These are phyloP conservation scores for Sesamia inferens DNA, from an alignment of 2,888 invertebrate genomes.

Conservation along the genomic window DNA sequence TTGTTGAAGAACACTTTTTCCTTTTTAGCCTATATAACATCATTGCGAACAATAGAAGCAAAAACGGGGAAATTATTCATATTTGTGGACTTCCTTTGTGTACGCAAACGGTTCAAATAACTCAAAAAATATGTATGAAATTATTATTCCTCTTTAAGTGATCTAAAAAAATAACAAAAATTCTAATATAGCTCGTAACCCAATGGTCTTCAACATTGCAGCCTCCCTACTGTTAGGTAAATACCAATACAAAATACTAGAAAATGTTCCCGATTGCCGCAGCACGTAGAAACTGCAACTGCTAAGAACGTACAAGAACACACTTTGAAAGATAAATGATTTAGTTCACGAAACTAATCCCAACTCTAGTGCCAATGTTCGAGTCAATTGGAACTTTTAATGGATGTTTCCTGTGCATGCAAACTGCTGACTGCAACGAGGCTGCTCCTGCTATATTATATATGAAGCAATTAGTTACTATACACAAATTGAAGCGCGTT, in stretches of 20 bases:
- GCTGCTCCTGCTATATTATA: conserved; percentile 42
- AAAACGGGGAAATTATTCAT: no score
- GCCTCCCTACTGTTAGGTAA: conserved; percentile 6
- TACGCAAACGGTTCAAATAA: no score
- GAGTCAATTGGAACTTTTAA: conserved; percentile 83
- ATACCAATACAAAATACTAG: conserved; percentile 12
- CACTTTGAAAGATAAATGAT: conserved; percentile 83
- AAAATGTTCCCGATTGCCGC: conserved; percentile 25
- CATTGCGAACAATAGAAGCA: no score
- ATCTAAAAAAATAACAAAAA: no score
- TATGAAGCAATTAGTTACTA: conserved; percentile 30
- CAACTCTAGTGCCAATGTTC: conserved; percentile 75
- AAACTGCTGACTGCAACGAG: conserved; percentile 65
- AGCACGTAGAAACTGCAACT: conserved; percentile 50
- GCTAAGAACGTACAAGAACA: conserved; percentile 56
- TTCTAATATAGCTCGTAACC: no score
- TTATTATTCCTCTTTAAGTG: no score
- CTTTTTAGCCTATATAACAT: no score
- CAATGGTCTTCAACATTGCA: neutral
- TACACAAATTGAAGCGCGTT: neutral
- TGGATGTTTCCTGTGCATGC: conserved; percentile 80
- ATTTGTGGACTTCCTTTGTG: no score
- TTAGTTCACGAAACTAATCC: conserved; percentile 80
- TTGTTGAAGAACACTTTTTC: no score
- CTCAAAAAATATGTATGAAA: no score